Percentiles rank a stretch among this genome's conserved stretches.
These are phyloP conservation scores for Lampris incognitus DNA, from an alignment of 2,113 vertebrate genomes.

Conservation along the genomic window DNA sequence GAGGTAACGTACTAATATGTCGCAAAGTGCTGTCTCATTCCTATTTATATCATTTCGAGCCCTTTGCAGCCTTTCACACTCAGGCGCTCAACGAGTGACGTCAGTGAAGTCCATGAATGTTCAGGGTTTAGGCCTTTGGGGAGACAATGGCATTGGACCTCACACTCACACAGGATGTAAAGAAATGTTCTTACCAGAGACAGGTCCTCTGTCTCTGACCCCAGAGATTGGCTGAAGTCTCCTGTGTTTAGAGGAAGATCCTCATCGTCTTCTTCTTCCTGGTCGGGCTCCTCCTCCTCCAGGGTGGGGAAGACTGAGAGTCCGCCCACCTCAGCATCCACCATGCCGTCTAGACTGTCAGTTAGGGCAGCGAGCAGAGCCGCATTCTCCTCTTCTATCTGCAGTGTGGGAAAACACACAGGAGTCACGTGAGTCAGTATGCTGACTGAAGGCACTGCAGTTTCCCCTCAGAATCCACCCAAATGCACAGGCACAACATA, in stretches of 20 bases:
- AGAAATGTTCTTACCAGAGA: slow-evolving; percentile 92
- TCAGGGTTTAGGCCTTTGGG: too few relatives aligned
- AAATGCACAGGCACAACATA: too few relatives aligned
- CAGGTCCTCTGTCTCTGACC: slow-evolving; percentile 89
- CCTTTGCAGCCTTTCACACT: too few relatives aligned
- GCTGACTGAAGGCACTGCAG: too few relatives aligned
- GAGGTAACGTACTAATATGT: too few relatives aligned
- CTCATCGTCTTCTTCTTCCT: slow-evolving; percentile 81
- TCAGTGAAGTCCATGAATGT: too few relatives aligned
- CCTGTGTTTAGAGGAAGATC: slow-evolving; percentile 73
- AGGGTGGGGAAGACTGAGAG: slow-evolving; percentile 91
- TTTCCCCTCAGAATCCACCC: too few relatives aligned
- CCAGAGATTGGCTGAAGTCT: slow-evolving; percentile 76
- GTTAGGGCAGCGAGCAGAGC: slow-evolving; percentile 95
- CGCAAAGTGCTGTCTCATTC: too few relatives aligned
- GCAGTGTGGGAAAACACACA: slow-evolving; percentile 49
- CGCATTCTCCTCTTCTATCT: slow-evolving; percentile 95
- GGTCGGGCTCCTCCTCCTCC: slow-evolving; percentile 84
- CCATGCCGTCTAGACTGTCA: slow-evolving; percentile 94
- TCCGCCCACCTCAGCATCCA: slow-evolving; percentile 90
- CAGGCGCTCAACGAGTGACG: too few relatives aligned
- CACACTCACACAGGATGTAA: slow-evolving; percentile 36
- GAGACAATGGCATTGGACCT: too few relatives aligned
- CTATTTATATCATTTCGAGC: too few relatives aligned
- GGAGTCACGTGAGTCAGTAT: background rate